Conservation (phyloP, 2,113 vertebrate species). For the Calyptommatus sinebrachiatus region DNA sequence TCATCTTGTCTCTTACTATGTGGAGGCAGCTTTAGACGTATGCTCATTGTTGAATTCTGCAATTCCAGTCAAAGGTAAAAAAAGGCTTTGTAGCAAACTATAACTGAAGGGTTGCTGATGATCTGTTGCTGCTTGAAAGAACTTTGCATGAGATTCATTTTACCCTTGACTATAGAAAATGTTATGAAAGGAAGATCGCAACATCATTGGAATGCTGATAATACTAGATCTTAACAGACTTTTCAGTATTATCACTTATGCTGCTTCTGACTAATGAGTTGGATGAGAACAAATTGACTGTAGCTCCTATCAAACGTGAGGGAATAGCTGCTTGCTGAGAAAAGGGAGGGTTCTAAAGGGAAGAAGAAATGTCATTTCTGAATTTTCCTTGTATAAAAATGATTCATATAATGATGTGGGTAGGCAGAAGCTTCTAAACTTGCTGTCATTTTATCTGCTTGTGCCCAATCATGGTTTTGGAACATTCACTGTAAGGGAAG, state of each 20-base stretch:
- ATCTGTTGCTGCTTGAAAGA: neutral
- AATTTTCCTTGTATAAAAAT: neutral
- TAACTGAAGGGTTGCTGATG: neutral
- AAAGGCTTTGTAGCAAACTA: neutral
- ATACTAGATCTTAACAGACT: conserved; percentile 4
- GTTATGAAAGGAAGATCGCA: neutral
- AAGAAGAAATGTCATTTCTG: neutral
- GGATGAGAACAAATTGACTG: conserved; percentile 19
- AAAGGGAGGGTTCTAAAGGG: neutral
- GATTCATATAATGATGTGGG: neutral
- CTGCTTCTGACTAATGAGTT: conserved; percentile 16
- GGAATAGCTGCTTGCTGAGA: conserved; percentile 18
- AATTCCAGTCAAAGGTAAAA: neutral
- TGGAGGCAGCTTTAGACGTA: neutral
- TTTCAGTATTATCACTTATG: conserved; percentile 1
- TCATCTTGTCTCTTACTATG: no score
- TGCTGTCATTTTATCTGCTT: neutral
- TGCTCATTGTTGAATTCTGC: neutral
- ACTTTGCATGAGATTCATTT: neutral
- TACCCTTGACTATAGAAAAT: neutral
- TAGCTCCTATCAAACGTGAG: conserved; percentile 15
- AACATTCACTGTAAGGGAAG: no score
- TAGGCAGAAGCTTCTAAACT: neutral
- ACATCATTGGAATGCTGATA: neutral
- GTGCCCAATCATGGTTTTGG: no score